Percentiles rank a stretch among this genome's conserved stretches.
These are phyloP conservation scores for Hipposideros larvatus DNA, from an alignment of 2,797 vertebrate species.

Conservation along the genomic window DNA sequence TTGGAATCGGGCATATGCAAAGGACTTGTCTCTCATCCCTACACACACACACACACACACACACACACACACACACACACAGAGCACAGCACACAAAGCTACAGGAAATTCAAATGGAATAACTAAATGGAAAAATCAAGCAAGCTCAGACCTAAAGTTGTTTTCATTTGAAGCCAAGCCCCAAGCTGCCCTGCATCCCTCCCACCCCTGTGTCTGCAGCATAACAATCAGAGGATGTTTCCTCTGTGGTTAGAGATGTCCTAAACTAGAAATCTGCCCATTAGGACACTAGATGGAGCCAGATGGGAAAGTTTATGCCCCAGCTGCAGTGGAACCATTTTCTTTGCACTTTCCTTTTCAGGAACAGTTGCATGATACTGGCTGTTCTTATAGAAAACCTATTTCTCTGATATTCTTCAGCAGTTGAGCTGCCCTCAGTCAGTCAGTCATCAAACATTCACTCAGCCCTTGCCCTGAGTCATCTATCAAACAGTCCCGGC, in stretches of 20 bases:
- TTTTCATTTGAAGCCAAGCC: slow-evolving; percentile 28
- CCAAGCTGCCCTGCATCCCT: neutral
- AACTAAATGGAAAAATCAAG: slow-evolving; percentile 5
- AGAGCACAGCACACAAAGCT: neutral
- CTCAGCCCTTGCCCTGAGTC: neutral
- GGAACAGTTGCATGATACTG: slow-evolving; percentile 52
- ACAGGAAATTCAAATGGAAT: slow-evolving; percentile 44
- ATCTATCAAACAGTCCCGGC: slow-evolving; percentile 23
- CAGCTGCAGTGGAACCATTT: slow-evolving; percentile 65
- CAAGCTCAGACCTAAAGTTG: slow-evolving; percentile 30
- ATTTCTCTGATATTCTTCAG: slow-evolving; percentile 50
- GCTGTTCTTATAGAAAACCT: slow-evolving; percentile 62
- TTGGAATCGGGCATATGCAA: neutral
- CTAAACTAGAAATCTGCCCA: slow-evolving; percentile 69
- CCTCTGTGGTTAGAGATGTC: neutral
- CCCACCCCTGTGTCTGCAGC: neutral
- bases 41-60: neutral
- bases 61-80: neutral
- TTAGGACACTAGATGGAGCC: slow-evolving; percentile 81
- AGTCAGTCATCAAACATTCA: slow-evolving; percentile 65
- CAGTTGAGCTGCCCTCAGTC: slow-evolving; percentile 17
- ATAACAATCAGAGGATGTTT: neutral
- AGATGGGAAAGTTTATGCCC: slow-evolving; percentile 80
- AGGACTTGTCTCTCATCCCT: neutral
- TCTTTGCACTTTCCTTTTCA: slow-evolving; percentile 63